Evolutionary conservation across 2,888 invertebrate species (phyloP), one percentile per base, ranked within the genome.

Genomic region (Clepsis dumicolana): DNA sequence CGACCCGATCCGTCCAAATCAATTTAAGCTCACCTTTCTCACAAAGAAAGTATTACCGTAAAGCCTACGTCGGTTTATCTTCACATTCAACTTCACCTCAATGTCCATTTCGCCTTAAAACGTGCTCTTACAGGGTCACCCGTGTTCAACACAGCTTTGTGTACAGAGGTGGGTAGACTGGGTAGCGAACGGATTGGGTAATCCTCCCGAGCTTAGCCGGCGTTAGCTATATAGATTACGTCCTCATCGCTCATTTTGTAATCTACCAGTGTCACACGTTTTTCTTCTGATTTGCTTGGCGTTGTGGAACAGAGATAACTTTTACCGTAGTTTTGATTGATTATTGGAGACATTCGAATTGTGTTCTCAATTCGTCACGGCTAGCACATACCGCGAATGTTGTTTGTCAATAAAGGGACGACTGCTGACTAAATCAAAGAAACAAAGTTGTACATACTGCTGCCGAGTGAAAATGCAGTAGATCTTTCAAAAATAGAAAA

Each of bases 11-110:
- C 75, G 80, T 83, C 79, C 75, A 76, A 85, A 86, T 85, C 84
- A 86, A 87, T 86, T 85, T 80, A 81, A 77, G 75, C 78, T 80
- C 77, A 77, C 79, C 76, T 80, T 75, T 75, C 74, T 78, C 74
- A 77, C 75, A 78, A 81, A 80, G 77, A 80, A 82, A 81, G 81
- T 80, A 77, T 78, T 77, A 74, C 77, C 79, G 77, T 74, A 73
- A 62, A 66, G 67, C 61, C 64, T 44, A 48, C 48, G 71, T 62
- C 70, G 71, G 74, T 76, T 76, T 77, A 78, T 80, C 74, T 77
- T 70, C 63, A 50, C 70, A 56, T 74, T 74, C 70, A 67, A 67
- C 69, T 77, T 75, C 72, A 70, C 71, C 77, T 69, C 67, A 59
- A 56, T 52, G 66, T 75, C 78, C 76, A 72, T 76, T 75, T 76